Conservation (phyloP, 2,888 invertebrate species). For the Alsophila aescularia region DNA sequence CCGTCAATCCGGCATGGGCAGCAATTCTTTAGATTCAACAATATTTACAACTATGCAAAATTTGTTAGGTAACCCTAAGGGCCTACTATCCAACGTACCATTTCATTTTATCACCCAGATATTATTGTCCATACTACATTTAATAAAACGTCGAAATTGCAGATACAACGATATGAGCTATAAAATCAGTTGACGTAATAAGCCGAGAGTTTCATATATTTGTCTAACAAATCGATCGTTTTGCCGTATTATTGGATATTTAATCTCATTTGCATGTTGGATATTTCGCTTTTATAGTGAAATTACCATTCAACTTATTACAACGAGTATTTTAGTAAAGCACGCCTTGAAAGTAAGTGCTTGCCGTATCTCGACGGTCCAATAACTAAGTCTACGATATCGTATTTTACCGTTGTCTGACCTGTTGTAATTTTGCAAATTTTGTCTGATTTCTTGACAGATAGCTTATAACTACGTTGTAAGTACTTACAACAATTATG, state of each 20-base stretch:
- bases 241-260: conserved; percentile 57
- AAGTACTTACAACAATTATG: conserved; percentile 8
- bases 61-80: conserved; percentile 43
- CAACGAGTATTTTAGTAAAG: conserved; percentile 46
- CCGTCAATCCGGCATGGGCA: too few species aligned
- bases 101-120: conserved; percentile 74
- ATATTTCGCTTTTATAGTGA: conserved; percentile 57
- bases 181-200: conserved; percentile 75
- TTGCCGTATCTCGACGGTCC: conserved; percentile 30
- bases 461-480: conserved; percentile 21
- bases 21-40: too few species aligned
- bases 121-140: conserved; percentile 61
- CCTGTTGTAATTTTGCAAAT: conserved; percentile 32
- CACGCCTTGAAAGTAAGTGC: conserved; percentile 35
- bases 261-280: conserved; percentile 63
- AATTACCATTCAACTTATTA: conserved; percentile 58
- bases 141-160: conserved; percentile 74
- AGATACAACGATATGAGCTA: conserved; percentile 69
- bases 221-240: conserved; percentile 73
- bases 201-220: conserved; percentile 72
- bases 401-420: conserved; percentile 24
- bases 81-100: conserved; percentile 59
- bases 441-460: conserved; percentile 27
- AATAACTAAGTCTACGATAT: conserved; percentile 11
- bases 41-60: too few species aligned